These are phyloP conservation scores for Melopsittacus undulatus DNA, from an alignment of 2,797 vertebrate species.

Conservation along the genomic window DNA sequence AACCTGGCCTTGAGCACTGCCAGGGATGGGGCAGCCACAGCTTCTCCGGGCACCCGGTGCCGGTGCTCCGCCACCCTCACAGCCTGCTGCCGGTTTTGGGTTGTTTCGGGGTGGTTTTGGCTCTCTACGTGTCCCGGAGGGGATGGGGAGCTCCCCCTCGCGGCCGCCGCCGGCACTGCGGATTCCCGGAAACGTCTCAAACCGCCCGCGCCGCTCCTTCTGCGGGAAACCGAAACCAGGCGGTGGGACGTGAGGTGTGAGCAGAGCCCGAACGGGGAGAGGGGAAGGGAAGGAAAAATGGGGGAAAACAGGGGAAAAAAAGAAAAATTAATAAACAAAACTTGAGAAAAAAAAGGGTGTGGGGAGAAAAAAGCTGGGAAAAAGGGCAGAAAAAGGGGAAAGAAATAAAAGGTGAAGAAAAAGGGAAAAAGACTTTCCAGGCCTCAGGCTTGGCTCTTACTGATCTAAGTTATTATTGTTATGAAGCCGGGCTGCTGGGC, in stretches of 20 bases:
- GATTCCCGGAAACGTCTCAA: constrained; percentile 33
- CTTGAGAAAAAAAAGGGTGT: fast-evolving
- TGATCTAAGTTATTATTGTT: neutral
- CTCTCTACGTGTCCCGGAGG: too few species aligned
- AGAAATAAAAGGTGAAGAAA: neutral
- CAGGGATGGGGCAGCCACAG: neutral
- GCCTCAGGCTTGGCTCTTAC: neutral
- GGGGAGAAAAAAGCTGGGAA: neutral
- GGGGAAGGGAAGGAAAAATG: neutral
- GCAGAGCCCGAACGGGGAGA: neutral
- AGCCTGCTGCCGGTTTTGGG: neutral
- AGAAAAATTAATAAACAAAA: neutral
- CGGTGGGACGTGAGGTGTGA: neutral
- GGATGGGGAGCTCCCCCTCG: neutral
- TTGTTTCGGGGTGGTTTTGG: neutral
- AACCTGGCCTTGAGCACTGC: neutral
- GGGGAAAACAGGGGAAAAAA: too few species aligned
- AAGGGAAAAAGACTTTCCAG: neutral
- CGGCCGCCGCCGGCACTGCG: neutral
- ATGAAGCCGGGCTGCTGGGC: neutral
- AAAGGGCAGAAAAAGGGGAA: neutral
- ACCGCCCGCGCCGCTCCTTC: neutral
- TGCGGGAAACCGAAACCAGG: constrained; percentile 56
- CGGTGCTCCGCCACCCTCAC: neutral
- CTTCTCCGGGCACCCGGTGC: neutral